Conservation (phyloP, 2,888 invertebrate species). For the Aporophyla nigra region DNA sequence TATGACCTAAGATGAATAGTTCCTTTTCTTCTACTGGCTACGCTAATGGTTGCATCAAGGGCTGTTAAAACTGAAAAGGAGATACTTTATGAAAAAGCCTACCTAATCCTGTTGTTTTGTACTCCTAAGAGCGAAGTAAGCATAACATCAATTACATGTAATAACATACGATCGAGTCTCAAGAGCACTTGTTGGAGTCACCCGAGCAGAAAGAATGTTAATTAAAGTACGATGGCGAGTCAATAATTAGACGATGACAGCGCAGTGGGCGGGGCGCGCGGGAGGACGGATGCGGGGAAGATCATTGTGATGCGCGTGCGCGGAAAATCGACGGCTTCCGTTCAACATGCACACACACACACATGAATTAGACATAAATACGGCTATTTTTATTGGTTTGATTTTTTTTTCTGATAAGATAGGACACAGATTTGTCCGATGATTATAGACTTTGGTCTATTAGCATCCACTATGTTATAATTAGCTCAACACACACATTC, state of each 20-base stretch:
- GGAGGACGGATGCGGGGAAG: slow-evolving; percentile 74
- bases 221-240: slow-evolving; percentile 64
- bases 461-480: background rate
- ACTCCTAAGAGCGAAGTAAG: slow-evolving; percentile 37
- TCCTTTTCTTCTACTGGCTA: slow-evolving; percentile 3
- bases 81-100: slow-evolving; percentile 21
- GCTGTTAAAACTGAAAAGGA: background rate
- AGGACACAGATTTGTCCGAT: too few relatives aligned
- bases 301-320: slow-evolving; percentile 78
- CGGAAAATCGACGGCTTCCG: slow-evolving; percentile 87
- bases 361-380: slow-evolving; percentile 59
- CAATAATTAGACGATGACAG: slow-evolving; percentile 77
- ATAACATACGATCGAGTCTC: slow-evolving; percentile 57
- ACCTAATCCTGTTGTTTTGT: slow-evolving; percentile 19
- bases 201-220: slow-evolving; percentile 67
- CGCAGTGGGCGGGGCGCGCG: slow-evolving; percentile 66
- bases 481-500: background rate
- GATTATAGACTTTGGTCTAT: too few relatives aligned
- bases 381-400: slow-evolving; percentile 41
- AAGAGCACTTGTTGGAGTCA: slow-evolving; percentile 54
- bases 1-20: slow-evolving; percentile 15
- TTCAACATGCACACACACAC: slow-evolving; percentile 64
- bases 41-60: background rate
- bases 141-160: slow-evolving; percentile 43
- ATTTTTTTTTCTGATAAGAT: slow-evolving; percentile 21